phyloP scores from a whole-genome alignment of 2,888 invertebrate species.

The Xylota segnis region DNA sequence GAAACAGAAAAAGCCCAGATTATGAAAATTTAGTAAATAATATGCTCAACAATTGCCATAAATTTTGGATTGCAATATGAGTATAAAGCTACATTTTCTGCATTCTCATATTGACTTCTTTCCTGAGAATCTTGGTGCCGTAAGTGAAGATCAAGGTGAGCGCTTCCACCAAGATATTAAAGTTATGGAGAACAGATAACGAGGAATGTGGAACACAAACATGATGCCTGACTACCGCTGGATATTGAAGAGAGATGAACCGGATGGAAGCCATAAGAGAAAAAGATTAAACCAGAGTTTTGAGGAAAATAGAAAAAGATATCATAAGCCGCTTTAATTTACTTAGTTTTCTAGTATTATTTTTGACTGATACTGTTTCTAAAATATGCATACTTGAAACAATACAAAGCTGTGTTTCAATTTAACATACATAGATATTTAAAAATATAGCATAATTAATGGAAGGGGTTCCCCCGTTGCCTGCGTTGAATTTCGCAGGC shows the following conservation, averaged over 20 bases:
- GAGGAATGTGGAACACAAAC: neutral
- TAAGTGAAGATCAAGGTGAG: neutral
- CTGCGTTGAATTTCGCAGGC: neutral
- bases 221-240: neutral
- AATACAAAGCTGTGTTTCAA: too few species aligned
- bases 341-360: too few species aligned
- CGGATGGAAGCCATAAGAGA: neutral
- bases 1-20: too few species aligned
- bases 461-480: too few species aligned
- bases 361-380: neutral
- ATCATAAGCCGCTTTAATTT: too few species aligned
- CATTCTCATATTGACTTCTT: slow-evolving; percentile 1
- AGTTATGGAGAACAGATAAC: slow-evolving; percentile 3
- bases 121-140: slow-evolving; percentile 3
- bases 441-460: too few species aligned
- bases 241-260: slow-evolving; percentile 2
- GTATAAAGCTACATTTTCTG: too few species aligned
- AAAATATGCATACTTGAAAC: neutral
- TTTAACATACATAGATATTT: too few species aligned
- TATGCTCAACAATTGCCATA: too few species aligned
- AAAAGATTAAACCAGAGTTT: neutral
- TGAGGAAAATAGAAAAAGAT: too few species aligned
- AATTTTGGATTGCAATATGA: too few species aligned
- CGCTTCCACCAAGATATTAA: slow-evolving; percentile 3
- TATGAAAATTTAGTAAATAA: too few species aligned